Evolutionary conservation across 2,888 invertebrate genomes (phyloP).

Genomic region (Schizaphis graminum): DNA sequence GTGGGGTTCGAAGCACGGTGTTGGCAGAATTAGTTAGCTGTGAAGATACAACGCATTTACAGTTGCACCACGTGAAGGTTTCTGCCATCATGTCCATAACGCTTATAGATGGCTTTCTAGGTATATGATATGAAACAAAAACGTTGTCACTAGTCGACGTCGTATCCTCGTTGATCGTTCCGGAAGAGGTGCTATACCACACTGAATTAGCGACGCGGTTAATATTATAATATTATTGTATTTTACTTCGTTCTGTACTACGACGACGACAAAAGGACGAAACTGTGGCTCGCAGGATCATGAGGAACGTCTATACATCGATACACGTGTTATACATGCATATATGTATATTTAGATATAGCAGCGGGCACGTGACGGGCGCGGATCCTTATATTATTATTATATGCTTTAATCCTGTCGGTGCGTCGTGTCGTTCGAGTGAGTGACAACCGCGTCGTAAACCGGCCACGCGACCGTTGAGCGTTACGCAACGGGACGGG

Average conservation of each 20-base stretch:
- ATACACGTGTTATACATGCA: background rate
- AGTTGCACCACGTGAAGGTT: too few relatives aligned
- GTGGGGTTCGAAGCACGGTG: too few relatives aligned
- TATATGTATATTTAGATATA: background rate
- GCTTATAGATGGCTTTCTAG: too few relatives aligned
- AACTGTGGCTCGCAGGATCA: background rate
- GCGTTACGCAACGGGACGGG: conserved; percentile 49
- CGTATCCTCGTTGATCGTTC: background rate
- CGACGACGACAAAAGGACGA: conserved; percentile 36
- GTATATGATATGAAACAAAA: background rate
- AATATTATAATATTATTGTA: background rate
- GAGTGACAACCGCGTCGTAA: conserved; percentile 64
- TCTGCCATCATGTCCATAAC: too few relatives aligned
- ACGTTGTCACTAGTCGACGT: background rate
- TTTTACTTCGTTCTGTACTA: background rate
- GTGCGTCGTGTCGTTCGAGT: conserved; percentile 40
- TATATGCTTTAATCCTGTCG: conserved; percentile 19
- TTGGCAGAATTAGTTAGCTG: too few relatives aligned
- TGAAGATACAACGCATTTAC: too few relatives aligned
- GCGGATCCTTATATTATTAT: conserved; percentile 4
- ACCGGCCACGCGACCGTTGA: conserved; percentile 62
- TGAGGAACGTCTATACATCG: background rate
- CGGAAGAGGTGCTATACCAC: conserved; percentile 1
- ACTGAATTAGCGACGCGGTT: background rate
- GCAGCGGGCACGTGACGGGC: conserved; percentile 38